Base-by-base conservation (phyloP, 1,140 invertebrate species). In the Tetraneura akinire region DNA sequence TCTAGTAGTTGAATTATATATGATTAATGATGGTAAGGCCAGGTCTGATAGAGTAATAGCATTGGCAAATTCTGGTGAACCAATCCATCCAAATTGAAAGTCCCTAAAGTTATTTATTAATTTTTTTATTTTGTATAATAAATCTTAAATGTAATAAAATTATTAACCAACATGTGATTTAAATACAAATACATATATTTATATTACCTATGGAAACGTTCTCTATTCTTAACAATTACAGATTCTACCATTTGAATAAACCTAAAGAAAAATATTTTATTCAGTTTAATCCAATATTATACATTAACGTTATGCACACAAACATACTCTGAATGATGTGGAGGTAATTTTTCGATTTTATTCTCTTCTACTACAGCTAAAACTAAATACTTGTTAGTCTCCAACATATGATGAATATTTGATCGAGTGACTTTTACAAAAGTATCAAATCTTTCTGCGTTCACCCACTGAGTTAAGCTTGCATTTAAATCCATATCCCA, bases 61-160 rank as follows among this genome's bases (percentile, higher is more conserved):
- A 87, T 96, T 97, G 9, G 94, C 94, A 82, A 98, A 86, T 47
- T 94, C 92, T 21, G 93, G 91, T 83, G 88, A 92, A 0, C 93
- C 94, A 57, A 88, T 84, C 95, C 95, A 98, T 42, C 95, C 95
- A 89, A 98, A 98, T 85, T 97, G 94, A 85, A 97, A 96, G 83
- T 90, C 85, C 62, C 88, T 88, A 85, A 81, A 83, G 3, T 37
- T 37, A 37, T 37, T 37, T 37, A 4, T 37, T 37, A 37, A 37
- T 37, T 37, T 4, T 37, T 37, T 4, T 37, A 37, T 37, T 37
- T 4, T 37, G 8, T 37, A 4, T 4, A 37, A 37, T 37, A 37
- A 4, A 37, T 37, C 32, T 8, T 8, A 37, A 37, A 37, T 37
- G 32, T 37, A 37, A 37, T 37, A 37, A 3, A 37, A 4, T 4